These are phyloP conservation scores for Podabrus alpinus DNA, from an alignment of 2,888 invertebrate genomes.

Conservation along the genomic window DNA sequence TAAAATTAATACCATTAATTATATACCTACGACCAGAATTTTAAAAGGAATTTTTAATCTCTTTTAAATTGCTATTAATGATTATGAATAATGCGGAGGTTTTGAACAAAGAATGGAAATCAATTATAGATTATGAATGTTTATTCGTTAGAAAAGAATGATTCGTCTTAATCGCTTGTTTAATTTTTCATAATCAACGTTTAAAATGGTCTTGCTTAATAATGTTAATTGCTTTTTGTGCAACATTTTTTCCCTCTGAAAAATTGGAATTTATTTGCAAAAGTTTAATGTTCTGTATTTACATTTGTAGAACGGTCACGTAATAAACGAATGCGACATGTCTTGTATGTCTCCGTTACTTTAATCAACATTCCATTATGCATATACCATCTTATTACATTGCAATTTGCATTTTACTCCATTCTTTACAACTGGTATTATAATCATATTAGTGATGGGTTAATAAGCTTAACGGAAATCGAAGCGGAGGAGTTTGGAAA, in stretches of 20 bases:
- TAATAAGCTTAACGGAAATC: neutral
- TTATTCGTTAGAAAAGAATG: neutral
- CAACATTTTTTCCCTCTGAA: neutral
- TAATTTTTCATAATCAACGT: neutral
- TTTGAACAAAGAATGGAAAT: neutral
- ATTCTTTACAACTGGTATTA: constrained; percentile 1
- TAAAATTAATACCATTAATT: neutral
- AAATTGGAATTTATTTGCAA: neutral
- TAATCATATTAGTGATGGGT: neutral
- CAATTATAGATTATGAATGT: neutral
- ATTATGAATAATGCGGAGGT: neutral
- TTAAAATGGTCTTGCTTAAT: neutral
- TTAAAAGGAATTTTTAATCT: neutral
- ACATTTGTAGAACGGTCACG: constrained; percentile 23
- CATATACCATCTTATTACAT: constrained; percentile 16
- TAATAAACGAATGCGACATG: constrained; percentile 20
- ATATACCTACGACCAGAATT: neutral
- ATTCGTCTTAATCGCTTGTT: neutral
- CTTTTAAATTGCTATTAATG: neutral
- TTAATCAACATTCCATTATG: constrained; percentile 23
- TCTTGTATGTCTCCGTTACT: constrained; percentile 24
- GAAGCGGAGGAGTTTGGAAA: neutral
- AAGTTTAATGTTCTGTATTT: neutral
- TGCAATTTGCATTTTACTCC: constrained; percentile 17
- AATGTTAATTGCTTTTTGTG: neutral